Conservation (phyloP, 2,888 invertebrate species). For the Eremobia ochroleuca region DNA sequence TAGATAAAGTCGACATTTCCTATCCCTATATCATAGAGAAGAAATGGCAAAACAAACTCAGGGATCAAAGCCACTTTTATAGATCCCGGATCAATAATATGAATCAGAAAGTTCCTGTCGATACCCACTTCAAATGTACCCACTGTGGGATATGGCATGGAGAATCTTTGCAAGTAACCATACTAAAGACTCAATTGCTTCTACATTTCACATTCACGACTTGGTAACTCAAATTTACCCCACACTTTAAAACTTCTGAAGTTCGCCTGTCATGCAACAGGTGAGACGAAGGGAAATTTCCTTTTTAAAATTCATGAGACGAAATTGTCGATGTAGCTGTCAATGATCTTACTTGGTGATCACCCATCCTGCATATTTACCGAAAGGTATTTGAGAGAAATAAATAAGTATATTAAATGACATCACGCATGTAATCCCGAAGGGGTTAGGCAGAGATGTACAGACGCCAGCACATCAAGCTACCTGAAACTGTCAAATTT, state of each 20-base stretch:
- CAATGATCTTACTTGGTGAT: constrained; percentile 55
- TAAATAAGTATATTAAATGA: neutral
- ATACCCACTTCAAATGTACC: neutral
- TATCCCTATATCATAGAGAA: too few species aligned
- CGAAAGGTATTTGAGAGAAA: neutral
- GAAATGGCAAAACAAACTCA: too few species aligned
- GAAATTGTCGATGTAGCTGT: constrained; percentile 68
- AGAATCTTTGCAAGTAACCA: neutral
- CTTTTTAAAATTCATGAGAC: constrained; percentile 76
- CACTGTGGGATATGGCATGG: neutral
- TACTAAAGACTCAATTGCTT: too few species aligned
- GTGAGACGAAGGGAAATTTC: constrained; percentile 61
- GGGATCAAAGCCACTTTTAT: too few species aligned
- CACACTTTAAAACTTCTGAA: constrained; percentile 42
- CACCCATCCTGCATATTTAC: constrained; percentile 38
- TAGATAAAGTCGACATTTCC: too few species aligned
- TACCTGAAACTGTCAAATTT: too few species aligned
- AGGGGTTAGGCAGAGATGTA: too few species aligned
- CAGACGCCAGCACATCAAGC: too few species aligned
- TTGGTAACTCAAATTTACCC: neutral
- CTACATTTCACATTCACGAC: neutral
- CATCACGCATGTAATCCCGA: too few species aligned
- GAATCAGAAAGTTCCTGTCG: neutral
- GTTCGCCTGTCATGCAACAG: constrained; percentile 61
- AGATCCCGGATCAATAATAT: neutral